Evolutionary conservation across 1,140 invertebrate genomes (phyloP).

Genomic region (Acromyrmex charruanus): DNA sequence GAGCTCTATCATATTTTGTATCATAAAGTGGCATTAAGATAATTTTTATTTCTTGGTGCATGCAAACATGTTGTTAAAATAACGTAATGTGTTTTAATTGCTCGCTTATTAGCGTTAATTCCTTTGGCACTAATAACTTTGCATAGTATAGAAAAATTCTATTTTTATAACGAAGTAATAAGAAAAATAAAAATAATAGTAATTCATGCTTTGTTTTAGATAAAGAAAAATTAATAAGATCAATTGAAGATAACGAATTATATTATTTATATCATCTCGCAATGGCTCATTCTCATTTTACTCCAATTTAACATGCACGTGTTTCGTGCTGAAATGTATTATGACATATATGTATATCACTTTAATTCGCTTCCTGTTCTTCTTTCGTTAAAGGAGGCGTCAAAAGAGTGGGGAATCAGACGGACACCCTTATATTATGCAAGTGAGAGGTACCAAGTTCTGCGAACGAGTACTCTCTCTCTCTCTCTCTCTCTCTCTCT

Average conservation of each 20-base stretch:
- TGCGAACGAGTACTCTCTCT: constrained; percentile 14
- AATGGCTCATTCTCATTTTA: no score
- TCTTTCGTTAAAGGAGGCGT: not conserved
- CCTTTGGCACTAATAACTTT: not conserved
- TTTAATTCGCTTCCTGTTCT: constrained; percentile 21
- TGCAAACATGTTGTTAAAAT: not conserved
- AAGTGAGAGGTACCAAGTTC: constrained; percentile 56
- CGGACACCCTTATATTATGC: constrained; percentile 54
- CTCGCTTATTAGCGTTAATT: not conserved
- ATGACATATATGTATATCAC: not conserved
- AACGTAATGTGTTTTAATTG: not conserved
- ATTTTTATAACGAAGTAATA: not conserved
- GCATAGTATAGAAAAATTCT: not conserved
- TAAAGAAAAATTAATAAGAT: not conserved
- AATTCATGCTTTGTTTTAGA: not conserved
- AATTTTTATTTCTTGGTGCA: not conserved
- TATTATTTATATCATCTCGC: not conserved
- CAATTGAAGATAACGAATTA: not conserved
- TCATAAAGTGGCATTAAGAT: not conserved
- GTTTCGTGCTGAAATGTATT: not conserved
- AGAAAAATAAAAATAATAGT: not conserved
- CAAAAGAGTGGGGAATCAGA: not conserved
- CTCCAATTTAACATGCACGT: not conserved
- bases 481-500: not conserved
- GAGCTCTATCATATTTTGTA: not conserved